Conservation (phyloP, 2,113 vertebrate genomes). For the Siniperca knerii region DNA sequence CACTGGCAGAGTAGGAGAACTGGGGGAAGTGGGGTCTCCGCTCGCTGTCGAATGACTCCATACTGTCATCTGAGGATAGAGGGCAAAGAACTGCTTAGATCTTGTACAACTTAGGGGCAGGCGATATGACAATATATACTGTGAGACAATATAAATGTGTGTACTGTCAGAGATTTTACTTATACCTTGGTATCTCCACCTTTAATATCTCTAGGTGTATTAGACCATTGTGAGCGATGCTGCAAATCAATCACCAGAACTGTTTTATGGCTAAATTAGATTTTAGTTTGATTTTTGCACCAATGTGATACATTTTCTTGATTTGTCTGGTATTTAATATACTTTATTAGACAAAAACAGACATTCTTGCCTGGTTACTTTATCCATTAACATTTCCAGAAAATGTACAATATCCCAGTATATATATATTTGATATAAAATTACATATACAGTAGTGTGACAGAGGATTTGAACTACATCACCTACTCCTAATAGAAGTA, state of each 20-base stretch:
- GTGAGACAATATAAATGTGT: neutral
- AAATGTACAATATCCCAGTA: neutral
- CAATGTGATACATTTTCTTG: neutral
- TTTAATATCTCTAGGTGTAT: no score
- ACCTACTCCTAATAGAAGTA: neutral
- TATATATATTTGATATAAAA: neutral
- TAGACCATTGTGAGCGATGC: no score
- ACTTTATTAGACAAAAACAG: neutral
- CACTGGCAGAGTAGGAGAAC: slow-evolving; percentile 97
- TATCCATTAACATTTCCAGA: neutral
- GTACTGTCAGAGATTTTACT: neutral
- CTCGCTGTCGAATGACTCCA: slow-evolving; percentile 95
- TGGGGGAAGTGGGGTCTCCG: slow-evolving; percentile 96
- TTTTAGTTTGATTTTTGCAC: neutral
- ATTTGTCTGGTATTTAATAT: neutral
- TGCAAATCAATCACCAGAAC: neutral
- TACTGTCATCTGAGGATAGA: slow-evolving; percentile 88
- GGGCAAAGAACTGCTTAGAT: neutral
- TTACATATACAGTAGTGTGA: neutral
- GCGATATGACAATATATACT: neutral
- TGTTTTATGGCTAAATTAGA: neutral
- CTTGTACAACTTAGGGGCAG: neutral
- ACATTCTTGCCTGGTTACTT: neutral
- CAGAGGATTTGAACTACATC: neutral
- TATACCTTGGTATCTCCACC: no score